Evolutionary conservation across 35 echinoderm and acorn worm species (phyloP).

Genomic region (Apostichopus californicus): DNA sequence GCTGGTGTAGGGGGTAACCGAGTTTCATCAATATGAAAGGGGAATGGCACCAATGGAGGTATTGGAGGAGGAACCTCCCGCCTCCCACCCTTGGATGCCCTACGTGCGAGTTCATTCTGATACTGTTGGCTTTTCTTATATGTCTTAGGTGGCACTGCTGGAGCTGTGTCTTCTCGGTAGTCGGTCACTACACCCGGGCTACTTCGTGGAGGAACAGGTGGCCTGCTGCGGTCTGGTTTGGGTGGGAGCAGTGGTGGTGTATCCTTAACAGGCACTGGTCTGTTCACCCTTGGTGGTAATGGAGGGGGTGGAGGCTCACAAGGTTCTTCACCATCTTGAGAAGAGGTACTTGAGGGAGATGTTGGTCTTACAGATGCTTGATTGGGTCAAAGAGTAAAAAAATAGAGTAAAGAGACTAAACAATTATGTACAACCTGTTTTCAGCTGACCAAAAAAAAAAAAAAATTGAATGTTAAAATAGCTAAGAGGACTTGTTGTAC

Average conservation of each 20-base stretch:
- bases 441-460: background rate
- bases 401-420: background rate
- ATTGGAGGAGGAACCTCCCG: conserved; percentile 47
- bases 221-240: conserved; percentile 56
- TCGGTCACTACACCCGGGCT: conserved; percentile 27
- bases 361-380: conserved; percentile 21
- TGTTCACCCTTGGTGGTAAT: conserved; percentile 55
- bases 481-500: too few species aligned
- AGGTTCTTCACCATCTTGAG: conserved; percentile 33
- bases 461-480: too few species aligned
- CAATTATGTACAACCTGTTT: background rate
- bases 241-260: conserved; percentile 76
- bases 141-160: conserved; percentile 71
- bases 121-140: conserved; percentile 65
- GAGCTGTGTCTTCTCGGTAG: conserved; percentile 48
- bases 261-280: conserved; percentile 14
- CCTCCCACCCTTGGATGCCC: conserved; percentile 26
- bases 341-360: conserved; percentile 48
- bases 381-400: background rate
- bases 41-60: conserved; percentile 25
- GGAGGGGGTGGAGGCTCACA: conserved; percentile 64
- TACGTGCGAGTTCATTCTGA: conserved; percentile 16
- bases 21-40: conserved; percentile 4
- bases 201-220: conserved; percentile 72
- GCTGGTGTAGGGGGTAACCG: conserved; percentile 60